Evolutionary conservation across 2,797 vertebrate species (phyloP).

Genomic region (Synaphobranchus kaupii): DNA sequence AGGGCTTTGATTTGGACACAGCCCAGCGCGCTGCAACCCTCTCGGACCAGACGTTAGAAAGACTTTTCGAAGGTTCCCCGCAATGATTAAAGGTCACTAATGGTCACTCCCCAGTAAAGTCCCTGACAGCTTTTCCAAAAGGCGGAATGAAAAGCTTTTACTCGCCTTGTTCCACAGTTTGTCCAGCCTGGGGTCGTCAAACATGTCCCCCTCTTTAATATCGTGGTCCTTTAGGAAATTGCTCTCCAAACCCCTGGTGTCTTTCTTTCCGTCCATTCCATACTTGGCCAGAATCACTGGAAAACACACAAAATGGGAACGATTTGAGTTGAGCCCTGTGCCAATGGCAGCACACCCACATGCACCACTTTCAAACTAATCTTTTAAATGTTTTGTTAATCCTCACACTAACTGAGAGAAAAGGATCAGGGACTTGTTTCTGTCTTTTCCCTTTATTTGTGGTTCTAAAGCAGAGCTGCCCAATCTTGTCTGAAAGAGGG

Average conservation of each 20-base stretch:
- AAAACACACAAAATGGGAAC: constrained; percentile 2
- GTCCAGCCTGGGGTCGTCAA: constrained; percentile 90
- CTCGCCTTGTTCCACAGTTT: constrained; percentile 96
- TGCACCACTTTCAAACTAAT: not conserved
- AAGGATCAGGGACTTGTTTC: not conserved
- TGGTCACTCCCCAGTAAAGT: not conserved
- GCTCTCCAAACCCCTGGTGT: constrained; percentile 73
- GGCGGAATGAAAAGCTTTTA: not conserved
- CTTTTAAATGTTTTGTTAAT: not conserved
- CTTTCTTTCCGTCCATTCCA: constrained; percentile 90
- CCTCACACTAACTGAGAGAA: not conserved
- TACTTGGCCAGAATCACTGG: constrained; percentile 93
- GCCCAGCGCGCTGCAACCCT: too few species aligned
- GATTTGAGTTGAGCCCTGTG: not conserved
- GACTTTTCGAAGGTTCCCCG: not conserved
- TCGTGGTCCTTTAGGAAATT: constrained; percentile 84
- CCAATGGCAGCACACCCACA: not conserved
- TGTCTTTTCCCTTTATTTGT: not conserved
- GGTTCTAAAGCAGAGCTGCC: not conserved
- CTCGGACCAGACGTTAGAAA: not conserved
- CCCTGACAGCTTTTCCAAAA: not conserved
- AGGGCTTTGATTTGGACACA: too few species aligned
- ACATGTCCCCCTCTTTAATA: constrained; percentile 71
- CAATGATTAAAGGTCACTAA: not conserved
- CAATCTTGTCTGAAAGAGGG: not conserved